Evolutionary conservation across 2,113 vertebrate genomes (phyloP).

Genomic region (Falcunculus frontatus): DNA sequence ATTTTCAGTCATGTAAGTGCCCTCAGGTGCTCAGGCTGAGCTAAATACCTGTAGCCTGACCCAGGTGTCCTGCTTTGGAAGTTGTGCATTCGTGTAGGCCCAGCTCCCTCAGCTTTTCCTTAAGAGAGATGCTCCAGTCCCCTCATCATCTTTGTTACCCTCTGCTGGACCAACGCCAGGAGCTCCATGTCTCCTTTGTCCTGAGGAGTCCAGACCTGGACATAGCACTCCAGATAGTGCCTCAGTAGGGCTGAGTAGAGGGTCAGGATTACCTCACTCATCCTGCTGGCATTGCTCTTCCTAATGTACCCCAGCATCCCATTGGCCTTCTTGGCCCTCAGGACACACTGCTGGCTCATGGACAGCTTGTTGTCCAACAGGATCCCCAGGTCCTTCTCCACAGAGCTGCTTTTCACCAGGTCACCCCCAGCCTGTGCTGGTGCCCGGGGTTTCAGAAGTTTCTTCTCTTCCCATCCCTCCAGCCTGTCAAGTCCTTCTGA

Average conservation of each 20-base stretch:
- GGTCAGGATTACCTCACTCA: fast-evolving
- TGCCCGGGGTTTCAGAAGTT: background rate
- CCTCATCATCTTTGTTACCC: background rate
- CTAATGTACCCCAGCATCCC: background rate
- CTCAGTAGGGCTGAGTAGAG: no score
- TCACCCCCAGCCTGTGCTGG: background rate
- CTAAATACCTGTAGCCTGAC: background rate
- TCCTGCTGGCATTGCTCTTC: background rate
- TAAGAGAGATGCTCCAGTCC: background rate
- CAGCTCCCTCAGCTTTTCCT: background rate
- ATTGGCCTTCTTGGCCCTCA: background rate
- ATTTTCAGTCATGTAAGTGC: background rate
- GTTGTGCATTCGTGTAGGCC: background rate
- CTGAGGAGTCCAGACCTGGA: background rate
- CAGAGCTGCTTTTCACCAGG: background rate
- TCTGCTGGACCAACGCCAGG: fast-evolving
- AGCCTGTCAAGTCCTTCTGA: background rate
- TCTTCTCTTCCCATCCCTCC: background rate
- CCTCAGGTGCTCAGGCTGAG: background rate
- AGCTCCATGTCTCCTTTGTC: background rate
- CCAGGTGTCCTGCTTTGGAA: background rate
- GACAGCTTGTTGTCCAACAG: background rate
- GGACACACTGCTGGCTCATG: background rate
- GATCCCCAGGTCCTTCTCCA: background rate
- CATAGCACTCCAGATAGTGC: background rate